Percentiles rank a stretch among this genome's conserved stretches.
Evolutionary conservation across 2,888 invertebrate species (phyloP).

Genomic region (Eugnorisma glareosa): DNA sequence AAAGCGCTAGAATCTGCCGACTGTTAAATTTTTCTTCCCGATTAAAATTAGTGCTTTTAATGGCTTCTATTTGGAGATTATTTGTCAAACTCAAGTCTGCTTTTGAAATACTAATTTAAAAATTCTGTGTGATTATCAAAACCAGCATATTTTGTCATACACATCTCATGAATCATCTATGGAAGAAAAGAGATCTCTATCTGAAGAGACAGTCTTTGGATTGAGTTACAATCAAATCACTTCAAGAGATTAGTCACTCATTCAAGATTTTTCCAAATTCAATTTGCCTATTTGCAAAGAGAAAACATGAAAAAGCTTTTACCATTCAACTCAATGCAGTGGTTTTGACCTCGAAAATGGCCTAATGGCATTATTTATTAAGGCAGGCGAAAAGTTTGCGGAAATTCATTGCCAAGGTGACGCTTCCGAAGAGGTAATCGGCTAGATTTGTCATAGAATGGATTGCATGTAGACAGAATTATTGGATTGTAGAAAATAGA

Average conservation of each 20-base stretch:
- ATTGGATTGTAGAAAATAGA: conserved; percentile 13
- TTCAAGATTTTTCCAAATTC: conserved; percentile 13
- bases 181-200: background rate
- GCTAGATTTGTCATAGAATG: conserved; percentile 22
- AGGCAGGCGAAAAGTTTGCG: conserved; percentile 13
- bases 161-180: background rate
- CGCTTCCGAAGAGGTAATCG: conserved; percentile 21
- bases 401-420: conserved; percentile 47
- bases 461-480: conserved; percentile 7
- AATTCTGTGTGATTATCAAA: background rate
- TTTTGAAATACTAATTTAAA: background rate
- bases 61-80: background rate
- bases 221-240: conserved; percentile 14
- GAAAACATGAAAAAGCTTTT: conserved; percentile 45
- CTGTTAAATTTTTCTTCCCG: background rate
- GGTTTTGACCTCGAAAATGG: conserved; percentile 34
- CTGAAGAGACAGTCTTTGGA: background rate
- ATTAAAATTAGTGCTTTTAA: background rate
- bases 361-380: conserved; percentile 29
- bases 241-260: conserved; percentile 7
- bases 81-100: background rate
- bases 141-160: background rate
- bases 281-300: background rate
- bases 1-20: background rate
- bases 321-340: conserved; percentile 39